Evolutionary conservation across 2,113 vertebrate species (phyloP), one percentile per base, ranked within the genome.

Genomic region (Tor tambroides): DNA sequence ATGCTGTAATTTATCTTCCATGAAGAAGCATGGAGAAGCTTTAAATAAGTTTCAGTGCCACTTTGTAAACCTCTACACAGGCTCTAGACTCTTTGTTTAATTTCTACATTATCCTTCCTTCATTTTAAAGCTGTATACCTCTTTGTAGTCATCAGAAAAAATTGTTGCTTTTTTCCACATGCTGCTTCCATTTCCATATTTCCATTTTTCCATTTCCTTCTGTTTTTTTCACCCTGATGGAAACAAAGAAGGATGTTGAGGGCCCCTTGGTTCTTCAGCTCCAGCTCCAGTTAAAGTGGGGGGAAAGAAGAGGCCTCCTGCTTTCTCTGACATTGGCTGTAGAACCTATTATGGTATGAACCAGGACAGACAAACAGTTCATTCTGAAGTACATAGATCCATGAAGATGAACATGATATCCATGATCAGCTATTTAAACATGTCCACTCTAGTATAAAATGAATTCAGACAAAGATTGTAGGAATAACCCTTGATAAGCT

Each of bases 171-270:
- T 43, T 19, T 84, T 56, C 65, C 71, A 84, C 63, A 85, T 89
- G 67, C 86, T 71, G 78, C 46, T 82, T 89, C 65, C 86, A 89
- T 88, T 87, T 85, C 28, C 71, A 56, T 30, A 43, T 77, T 78
- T 51, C 46, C 15, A 15, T 51, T 17, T 69, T 72, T 79, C 75
- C 23, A 26, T 77, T 72, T 38, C 63, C 67, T 46, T 77, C 19
- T 65, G 23, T 59, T 56, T 56, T 54, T 56, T 75, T 85, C 41
- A 49, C 12, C 71, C 43, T 63, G 2, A 43, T 26, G 30, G 30
- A 81, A 63, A 79, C 72, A 80, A 89, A 84, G 75, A 26, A 43
- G 7, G 78, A 5, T 28, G 19, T 28, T 26, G 23, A 69, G 41
- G 77, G 46, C 43, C 65, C 80, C 85, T 30, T 49, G 54, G 19